These are phyloP conservation scores for Drosophila sproati DNA, from an alignment of 1,140 invertebrate species.

Conservation along the genomic window DNA sequence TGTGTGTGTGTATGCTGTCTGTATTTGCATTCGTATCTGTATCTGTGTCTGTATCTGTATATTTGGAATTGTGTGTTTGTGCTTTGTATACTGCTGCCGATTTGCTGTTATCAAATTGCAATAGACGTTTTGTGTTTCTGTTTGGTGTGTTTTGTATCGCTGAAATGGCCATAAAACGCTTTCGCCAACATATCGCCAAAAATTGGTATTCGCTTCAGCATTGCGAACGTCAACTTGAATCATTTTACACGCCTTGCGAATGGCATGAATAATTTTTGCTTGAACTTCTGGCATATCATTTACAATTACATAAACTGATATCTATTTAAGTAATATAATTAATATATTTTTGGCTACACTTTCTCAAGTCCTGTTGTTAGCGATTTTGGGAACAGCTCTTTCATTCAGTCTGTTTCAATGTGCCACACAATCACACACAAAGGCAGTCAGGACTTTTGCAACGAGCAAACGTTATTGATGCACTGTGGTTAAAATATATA, in stretches of 20 bases:
- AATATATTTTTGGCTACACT: too few species aligned
- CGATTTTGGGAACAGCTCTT: neutral
- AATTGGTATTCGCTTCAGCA: too few species aligned
- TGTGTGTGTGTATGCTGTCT: neutral
- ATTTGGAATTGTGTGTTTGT: slow-evolving; percentile 22
- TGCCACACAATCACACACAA: slow-evolving; percentile 7
- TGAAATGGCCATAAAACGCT: neutral
- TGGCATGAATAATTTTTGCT: too few species aligned
- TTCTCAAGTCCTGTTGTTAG: neutral
- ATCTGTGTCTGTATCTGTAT: neutral
- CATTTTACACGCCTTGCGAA: too few species aligned
- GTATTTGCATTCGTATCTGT: neutral
- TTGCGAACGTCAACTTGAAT: too few species aligned
- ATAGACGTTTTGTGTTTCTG: slow-evolving; percentile 62
- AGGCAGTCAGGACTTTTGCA: slow-evolving; percentile 20
- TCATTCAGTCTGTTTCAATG: neutral
- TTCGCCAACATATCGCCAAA: neutral
- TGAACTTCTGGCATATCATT: too few species aligned
- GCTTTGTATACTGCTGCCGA: slow-evolving; percentile 6
- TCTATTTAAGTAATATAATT: neutral
- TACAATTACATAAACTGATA: too few species aligned
- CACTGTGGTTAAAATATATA: neutral
- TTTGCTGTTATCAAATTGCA: slow-evolving; percentile 71
- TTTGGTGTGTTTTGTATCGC: slow-evolving; percentile 13
- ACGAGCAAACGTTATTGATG: neutral